Percentiles rank a stretch among this genome's conserved stretches.
Evolutionary conservation across 2,113 vertebrate species (phyloP).

Genomic region (Poecile atricapillus): DNA sequence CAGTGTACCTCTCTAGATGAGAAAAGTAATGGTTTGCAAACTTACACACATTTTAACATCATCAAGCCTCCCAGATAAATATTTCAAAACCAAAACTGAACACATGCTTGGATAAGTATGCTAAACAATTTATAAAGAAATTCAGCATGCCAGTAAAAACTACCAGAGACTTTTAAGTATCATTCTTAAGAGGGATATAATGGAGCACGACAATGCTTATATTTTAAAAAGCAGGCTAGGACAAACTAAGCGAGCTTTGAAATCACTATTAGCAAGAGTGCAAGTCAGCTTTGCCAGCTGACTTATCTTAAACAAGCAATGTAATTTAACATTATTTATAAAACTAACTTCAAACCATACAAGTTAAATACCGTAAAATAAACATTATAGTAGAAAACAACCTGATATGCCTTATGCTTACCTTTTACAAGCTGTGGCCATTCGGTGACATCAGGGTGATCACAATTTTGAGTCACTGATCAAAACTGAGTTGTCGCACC

Average conservation of each 20-base stretch:
- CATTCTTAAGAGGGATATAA: background rate
- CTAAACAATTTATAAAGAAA: background rate
- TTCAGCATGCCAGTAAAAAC: background rate
- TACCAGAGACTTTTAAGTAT: background rate
- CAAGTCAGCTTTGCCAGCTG: background rate
- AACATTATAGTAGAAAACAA: background rate
- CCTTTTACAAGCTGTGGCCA: conserved; percentile 86
- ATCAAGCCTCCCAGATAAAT: background rate
- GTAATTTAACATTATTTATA: background rate
- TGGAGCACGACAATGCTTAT: background rate
- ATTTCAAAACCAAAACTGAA: background rate
- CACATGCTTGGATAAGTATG: background rate
- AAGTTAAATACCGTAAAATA: background rate
- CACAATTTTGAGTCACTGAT: conserved; percentile 80
- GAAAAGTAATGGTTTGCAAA: conserved; percentile 19
- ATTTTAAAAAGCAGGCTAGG: background rate
- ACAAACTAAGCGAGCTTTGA: background rate
- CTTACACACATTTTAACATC: background rate
- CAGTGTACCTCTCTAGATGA: conserved; percentile 23
- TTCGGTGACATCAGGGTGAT: conserved; percentile 83
- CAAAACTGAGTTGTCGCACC: conserved; percentile 71
- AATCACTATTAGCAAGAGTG: background rate
- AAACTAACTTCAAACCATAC: background rate
- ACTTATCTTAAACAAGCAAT: conserved; percentile 28
- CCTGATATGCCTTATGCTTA: conserved; percentile 48